These are phyloP conservation scores for Stratiomys singularior DNA, from an alignment of 2,888 invertebrate species.

Conservation along the genomic window DNA sequence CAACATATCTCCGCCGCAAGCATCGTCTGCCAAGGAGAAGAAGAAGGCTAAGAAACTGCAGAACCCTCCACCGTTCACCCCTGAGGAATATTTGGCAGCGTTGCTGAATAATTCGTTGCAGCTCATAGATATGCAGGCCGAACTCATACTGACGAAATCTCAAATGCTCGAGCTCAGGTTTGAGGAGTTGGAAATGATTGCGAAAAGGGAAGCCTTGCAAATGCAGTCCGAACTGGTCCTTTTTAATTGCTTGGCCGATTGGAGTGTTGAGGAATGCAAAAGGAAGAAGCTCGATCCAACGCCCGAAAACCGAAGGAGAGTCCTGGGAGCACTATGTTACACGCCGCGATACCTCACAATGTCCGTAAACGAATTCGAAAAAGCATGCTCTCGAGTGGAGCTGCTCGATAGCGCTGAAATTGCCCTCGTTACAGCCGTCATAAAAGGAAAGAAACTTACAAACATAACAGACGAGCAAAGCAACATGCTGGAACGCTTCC, in stretches of 20 bases:
- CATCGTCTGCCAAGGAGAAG: conserved; percentile 55
- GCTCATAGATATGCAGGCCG: conserved; percentile 65
- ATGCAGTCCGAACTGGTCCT: conserved; percentile 62
- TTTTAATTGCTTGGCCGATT: conserved; percentile 63
- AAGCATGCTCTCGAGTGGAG: conserved; percentile 63
- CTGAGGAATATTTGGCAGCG: conserved; percentile 64
- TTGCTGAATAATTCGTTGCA: conserved; percentile 64
- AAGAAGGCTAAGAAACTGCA: conserved; percentile 41
- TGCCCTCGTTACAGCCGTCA: conserved; percentile 60
- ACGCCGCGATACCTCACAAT: conserved; percentile 62
- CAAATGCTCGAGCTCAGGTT: conserved; percentile 62
- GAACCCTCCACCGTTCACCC: conserved; percentile 63
- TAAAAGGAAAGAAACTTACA: conserved; percentile 62
- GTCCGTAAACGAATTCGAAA: conserved; percentile 60
- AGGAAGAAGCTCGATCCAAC: conserved; percentile 62
- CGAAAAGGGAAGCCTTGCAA: conserved; percentile 63
- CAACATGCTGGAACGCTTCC: conserved; percentile 62
- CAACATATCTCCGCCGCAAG: conserved; percentile 57
- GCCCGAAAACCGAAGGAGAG: conserved; percentile 63
- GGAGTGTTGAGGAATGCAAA: conserved; percentile 64
- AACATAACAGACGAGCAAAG: conserved; percentile 63
- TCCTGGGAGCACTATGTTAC: conserved; percentile 63
- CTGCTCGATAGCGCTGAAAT: conserved; percentile 62
- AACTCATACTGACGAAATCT: conserved; percentile 59
- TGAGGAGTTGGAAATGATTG: conserved; percentile 65